These are phyloP conservation scores for Hemibates koningsi DNA, from an alignment of 2,113 vertebrate genomes.

Conservation along the genomic window DNA sequence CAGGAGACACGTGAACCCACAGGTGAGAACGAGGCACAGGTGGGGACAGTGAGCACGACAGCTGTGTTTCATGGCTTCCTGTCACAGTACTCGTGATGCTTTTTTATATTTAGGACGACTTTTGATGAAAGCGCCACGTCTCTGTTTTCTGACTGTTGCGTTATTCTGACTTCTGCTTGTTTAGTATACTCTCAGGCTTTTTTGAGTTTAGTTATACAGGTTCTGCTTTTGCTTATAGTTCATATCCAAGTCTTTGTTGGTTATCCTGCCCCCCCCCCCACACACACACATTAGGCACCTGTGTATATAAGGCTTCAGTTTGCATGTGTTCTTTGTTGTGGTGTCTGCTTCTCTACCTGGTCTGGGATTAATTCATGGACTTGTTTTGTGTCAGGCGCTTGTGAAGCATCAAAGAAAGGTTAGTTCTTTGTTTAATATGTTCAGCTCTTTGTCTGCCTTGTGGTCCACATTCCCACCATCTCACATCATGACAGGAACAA, in stretches of 20 bases:
- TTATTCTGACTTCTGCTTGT: not conserved
- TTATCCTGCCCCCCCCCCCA: not conserved
- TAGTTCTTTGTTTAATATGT: not conserved
- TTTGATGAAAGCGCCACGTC: not conserved
- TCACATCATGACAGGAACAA: not conserved
- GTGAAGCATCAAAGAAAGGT: not conserved
- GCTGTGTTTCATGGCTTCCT: not conserved
- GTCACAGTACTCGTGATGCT: not conserved
- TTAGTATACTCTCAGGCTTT: not conserved
- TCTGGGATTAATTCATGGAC: not conserved
- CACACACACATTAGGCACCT: not conserved
- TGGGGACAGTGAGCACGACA: not conserved
- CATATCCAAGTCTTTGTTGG: not conserved
- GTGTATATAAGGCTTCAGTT: not conserved
- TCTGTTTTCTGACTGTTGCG: not conserved
- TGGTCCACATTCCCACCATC: not conserved
- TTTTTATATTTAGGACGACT: fast-evolving
- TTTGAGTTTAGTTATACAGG: not conserved
- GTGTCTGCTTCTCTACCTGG: not conserved
- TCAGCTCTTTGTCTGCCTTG: not conserved
- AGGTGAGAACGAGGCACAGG: not conserved
- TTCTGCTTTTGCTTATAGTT: not conserved
- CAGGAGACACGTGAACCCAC: not conserved
- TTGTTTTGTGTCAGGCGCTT: not conserved
- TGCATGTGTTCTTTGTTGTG: not conserved